A percentile compares a stretch with the other conserved stretches of the same genome.
Conservation (phyloP, 1,140 invertebrate species). For the Octopus sinensis region DNA sequence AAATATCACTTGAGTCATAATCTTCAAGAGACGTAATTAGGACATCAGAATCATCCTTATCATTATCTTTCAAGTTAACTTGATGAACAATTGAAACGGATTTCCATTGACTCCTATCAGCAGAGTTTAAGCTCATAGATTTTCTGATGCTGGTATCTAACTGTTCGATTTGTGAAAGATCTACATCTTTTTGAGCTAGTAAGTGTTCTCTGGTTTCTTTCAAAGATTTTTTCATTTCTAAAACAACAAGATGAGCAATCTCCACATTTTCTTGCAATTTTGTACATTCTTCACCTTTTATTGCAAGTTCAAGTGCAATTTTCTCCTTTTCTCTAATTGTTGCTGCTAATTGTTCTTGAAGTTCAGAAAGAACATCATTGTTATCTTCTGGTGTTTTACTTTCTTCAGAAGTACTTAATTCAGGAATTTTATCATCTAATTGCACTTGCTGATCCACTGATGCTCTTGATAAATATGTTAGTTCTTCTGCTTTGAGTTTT, state of each 20-base stretch:
- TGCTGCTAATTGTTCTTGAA: too few relatives aligned
- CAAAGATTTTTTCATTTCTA: neutral
- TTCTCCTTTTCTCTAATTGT: too few relatives aligned
- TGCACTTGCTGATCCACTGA: neutral
- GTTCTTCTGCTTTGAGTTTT: neutral
- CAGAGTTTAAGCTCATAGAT: neutral
- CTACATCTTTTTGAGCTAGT: neutral
- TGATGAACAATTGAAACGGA: neutral
- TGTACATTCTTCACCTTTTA: neutral
- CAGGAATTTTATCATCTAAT: neutral
- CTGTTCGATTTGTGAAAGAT: neutral
- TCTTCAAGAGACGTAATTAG: neutral
- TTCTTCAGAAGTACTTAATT: neutral
- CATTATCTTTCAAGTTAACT: neutral
- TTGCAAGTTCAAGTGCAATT: neutral
- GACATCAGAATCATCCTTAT: neutral
- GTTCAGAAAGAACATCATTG: too few relatives aligned
- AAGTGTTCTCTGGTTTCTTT: neutral
- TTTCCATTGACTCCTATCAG: neutral
- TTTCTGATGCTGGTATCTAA: neutral
- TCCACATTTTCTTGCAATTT: neutral
- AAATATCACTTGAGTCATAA: neutral
- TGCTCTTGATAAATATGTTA: neutral
- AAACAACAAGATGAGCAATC: neutral
- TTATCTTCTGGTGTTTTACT: neutral